phyloP scores from a whole-genome alignment of 2,113 vertebrate species.

The Notiomystis cincta region DNA sequence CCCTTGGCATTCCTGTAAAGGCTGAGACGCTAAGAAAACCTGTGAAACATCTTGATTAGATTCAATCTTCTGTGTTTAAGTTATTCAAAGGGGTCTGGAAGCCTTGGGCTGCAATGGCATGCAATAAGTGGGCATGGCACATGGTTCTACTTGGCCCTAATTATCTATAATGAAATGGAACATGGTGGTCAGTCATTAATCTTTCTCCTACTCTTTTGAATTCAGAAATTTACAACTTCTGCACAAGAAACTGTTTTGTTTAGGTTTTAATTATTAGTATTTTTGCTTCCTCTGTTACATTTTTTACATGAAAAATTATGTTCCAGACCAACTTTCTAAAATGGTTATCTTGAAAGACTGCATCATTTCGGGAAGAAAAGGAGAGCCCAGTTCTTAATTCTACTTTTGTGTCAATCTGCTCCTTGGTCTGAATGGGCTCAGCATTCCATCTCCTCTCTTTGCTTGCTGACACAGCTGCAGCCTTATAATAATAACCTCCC shows the following conservation, averaged over 20 bases:
- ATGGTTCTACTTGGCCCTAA: not conserved
- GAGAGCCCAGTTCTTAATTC: not conserved
- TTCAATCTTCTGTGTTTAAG: not conserved
- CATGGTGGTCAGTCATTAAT: not conserved
- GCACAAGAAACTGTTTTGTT: not conserved
- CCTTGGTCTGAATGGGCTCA: not conserved
- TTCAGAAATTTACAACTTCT: not conserved
- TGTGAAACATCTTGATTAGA: not conserved
- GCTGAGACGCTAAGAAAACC: not conserved
- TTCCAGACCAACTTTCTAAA: not conserved
- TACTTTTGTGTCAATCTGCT: rapidly evolving
- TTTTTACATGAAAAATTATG: not conserved
- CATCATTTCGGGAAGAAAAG: not conserved
- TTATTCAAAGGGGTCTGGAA: not conserved
- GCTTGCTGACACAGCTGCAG: not conserved
- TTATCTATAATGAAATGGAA: not conserved
- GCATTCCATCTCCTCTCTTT: not conserved
- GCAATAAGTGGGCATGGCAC: not conserved
- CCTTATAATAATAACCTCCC: not conserved
- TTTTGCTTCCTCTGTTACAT: not conserved
- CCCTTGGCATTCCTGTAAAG: not conserved
- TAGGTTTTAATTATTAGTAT: not conserved
- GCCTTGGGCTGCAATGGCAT: not conserved
- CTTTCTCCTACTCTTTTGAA: not conserved
- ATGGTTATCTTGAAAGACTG: not conserved